These are phyloP conservation scores for Plutomurus gul DNA, from an alignment of 1,140 invertebrate species.

Conservation along the genomic window DNA sequence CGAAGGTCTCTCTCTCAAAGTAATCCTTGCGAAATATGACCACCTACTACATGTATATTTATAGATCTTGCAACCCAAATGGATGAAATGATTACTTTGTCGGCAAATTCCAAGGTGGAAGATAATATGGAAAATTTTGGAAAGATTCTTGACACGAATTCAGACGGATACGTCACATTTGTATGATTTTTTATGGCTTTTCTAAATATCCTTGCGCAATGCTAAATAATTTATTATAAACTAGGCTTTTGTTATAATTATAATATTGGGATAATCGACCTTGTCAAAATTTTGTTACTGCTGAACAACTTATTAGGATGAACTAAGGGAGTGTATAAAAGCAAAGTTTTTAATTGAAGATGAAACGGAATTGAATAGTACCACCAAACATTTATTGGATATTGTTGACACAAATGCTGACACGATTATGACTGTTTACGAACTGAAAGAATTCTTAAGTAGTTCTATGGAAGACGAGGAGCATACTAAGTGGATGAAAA, in stretches of 20 bases:
- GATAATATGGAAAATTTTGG: neutral
- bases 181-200: neutral
- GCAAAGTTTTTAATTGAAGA: neutral
- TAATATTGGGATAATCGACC: too few relatives aligned
- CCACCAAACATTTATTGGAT: neutral
- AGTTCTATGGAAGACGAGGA: too few relatives aligned
- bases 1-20: too few relatives aligned
- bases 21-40: too few relatives aligned
- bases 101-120: too few relatives aligned
- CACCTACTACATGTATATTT: too few relatives aligned
- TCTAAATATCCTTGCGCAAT: neutral
- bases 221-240: too few relatives aligned
- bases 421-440: neutral
- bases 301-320: too few relatives aligned
- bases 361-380: neutral
- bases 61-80: too few relatives aligned
- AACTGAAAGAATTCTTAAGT: neutral
- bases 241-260: too few relatives aligned
- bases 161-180: neutral
- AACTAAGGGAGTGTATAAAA: neutral
- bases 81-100: neutral
- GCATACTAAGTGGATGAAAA: too few relatives aligned
- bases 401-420: neutral
- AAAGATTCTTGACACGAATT: neutral
- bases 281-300: too few relatives aligned